phyloP scores from a whole-genome alignment of 2,888 invertebrate genomes.

The Hydrotaea diabolus region DNA sequence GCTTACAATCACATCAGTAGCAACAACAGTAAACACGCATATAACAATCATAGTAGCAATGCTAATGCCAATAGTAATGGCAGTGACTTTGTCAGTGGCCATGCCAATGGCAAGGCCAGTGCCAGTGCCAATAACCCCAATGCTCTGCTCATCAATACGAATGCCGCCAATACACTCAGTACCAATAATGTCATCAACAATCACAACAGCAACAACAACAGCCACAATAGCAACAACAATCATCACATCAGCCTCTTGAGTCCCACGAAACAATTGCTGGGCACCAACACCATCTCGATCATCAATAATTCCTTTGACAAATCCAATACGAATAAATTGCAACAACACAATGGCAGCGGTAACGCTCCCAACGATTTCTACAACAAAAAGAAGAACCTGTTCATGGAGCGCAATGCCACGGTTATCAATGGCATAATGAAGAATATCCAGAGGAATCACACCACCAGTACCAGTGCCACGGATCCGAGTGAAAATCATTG shows the following conservation, averaged over 20 bases:
- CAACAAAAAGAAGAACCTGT: constrained; percentile 75
- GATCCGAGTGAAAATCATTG: constrained; percentile 34
- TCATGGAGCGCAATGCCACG: constrained; percentile 78
- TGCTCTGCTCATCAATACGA: constrained; percentile 63
- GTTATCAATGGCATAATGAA: constrained; percentile 79
- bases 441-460: constrained; percentile 74
- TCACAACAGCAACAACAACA: constrained; percentile 63
- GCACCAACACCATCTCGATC: constrained; percentile 76
- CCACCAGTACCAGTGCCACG: constrained; percentile 56
- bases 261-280: constrained; percentile 75
- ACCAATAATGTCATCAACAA: constrained; percentile 58
- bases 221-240: constrained; percentile 72
- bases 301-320: constrained; percentile 77
- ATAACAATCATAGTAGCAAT: constrained; percentile 57
- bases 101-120: constrained; percentile 57
- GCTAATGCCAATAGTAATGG: constrained; percentile 59
- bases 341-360: constrained; percentile 60
- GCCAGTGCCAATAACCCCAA: constrained; percentile 69
- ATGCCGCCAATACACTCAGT: constrained; percentile 39
- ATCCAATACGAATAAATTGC: constrained; percentile 68
- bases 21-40: constrained; percentile 39
- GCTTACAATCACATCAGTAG: constrained; percentile 46
- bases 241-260: constrained; percentile 74
- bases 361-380: constrained; percentile 52
- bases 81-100: constrained; percentile 46